Conservation (phyloP, 2,797 vertebrate genomes). For the Vespertilio murinus region DNA sequence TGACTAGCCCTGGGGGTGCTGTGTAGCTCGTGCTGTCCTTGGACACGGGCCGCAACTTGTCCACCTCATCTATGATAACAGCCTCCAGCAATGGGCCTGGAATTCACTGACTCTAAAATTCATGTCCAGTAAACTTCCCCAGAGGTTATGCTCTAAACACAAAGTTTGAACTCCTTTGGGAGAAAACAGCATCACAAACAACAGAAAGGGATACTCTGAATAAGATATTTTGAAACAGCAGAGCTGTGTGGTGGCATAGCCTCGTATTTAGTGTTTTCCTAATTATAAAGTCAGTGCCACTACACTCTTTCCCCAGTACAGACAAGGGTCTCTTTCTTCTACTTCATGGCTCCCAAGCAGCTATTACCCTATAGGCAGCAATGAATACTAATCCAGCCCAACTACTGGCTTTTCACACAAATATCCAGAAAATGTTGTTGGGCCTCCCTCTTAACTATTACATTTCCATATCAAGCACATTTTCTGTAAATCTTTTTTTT, state of each 20-base stretch:
- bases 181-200: not conserved
- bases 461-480: conserved; percentile 64
- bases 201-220: conserved; percentile 12
- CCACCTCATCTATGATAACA: not conserved
- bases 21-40: not conserved
- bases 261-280: not conserved
- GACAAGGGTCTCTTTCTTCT: not conserved
- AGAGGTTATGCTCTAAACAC: not conserved
- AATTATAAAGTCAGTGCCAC: not conserved
- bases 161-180: not conserved
- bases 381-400: conserved; percentile 49
- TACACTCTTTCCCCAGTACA: not conserved
- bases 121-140: not conserved
- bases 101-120: not conserved
- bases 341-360: conserved; percentile 9
- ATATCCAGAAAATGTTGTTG: conserved; percentile 52
- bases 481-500: conserved; percentile 69
- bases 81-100: conserved; percentile 6
- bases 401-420: conserved; percentile 37
- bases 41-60: not conserved
- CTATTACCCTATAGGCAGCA: conserved; percentile 30
- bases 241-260: not conserved
- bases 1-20: not conserved
- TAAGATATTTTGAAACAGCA: not conserved
- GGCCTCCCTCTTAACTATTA: conserved; percentile 59